Percentiles rank a stretch among this genome's conserved stretches.
Evolutionary conservation across 2,888 invertebrate species (phyloP).

Genomic region (Noctua pronuba): DNA sequence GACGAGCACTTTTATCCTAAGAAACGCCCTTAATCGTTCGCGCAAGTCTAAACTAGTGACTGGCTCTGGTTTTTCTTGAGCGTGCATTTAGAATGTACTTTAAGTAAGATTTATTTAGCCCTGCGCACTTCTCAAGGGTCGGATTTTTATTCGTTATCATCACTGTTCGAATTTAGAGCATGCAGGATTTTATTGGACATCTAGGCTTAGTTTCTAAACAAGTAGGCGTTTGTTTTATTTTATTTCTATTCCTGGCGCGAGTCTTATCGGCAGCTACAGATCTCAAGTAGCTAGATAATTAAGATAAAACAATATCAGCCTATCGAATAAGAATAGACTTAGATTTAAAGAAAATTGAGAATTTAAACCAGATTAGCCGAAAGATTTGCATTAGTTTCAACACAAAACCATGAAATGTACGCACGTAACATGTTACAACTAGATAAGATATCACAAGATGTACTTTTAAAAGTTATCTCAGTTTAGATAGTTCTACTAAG

Average conservation of each 20-base stretch:
- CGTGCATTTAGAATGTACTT: conserved; percentile 41
- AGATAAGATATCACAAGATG: background rate
- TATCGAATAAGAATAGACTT: background rate
- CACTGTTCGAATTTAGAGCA: background rate
- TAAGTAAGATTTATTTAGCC: conserved; percentile 12
- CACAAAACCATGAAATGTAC: background rate
- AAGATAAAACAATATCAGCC: background rate
- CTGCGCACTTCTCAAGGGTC: background rate
- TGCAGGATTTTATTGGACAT: background rate
- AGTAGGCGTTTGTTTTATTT: background rate
- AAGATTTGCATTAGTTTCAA: background rate
- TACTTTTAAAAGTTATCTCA: background rate
- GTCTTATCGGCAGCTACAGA: background rate
- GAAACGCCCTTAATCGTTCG: conserved; percentile 68
- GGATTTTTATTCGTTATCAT: background rate
- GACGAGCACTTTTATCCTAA: conserved; percentile 70
- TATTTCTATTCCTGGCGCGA: background rate
- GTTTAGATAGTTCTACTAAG: background rate
- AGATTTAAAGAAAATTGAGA: background rate
- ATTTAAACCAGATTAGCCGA: background rate
- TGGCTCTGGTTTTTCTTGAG: conserved; percentile 48
- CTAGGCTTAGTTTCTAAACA: background rate
- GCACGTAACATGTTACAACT: background rate
- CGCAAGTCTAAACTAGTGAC: conserved; percentile 44
- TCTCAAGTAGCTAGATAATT: background rate